A percentile compares a stretch with the other conserved stretches of the same genome.
phyloP scores from a whole-genome alignment of 2,113 vertebrate species.

The Lycocorax pyrrhopterus region DNA sequence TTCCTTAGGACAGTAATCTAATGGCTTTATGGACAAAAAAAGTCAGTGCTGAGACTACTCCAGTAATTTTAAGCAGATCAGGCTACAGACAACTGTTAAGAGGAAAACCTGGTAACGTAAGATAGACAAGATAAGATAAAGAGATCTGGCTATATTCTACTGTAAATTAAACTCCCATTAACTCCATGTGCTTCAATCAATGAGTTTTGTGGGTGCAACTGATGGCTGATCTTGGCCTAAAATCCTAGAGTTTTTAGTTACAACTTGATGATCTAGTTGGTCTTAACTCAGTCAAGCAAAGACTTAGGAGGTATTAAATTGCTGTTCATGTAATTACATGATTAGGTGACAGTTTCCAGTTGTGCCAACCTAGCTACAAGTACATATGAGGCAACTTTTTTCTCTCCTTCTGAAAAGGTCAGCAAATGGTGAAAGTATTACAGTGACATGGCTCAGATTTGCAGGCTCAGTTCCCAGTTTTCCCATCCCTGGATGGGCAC shows the following conservation, averaged over 20 bases:
- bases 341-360: not conserved
- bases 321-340: not conserved
- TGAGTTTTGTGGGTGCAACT: not conserved
- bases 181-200: not conserved
- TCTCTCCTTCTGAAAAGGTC: not conserved
- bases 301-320: conserved; percentile 8
- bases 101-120: not conserved
- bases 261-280: not conserved
- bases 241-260: not conserved
- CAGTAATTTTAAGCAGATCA: not conserved
- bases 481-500: not conserved
- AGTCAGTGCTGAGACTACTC: not conserved
- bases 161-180: not conserved
- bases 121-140: not conserved
- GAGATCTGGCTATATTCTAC: not conserved
- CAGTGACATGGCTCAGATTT: not conserved
- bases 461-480: not conserved
- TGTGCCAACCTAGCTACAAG: not conserved
- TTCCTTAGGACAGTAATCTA: not conserved
- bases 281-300: not conserved
- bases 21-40: not conserved
- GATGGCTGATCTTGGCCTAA: not conserved
- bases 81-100: not conserved
- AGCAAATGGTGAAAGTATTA: not conserved
- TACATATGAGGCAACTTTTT: not conserved